Conservation (phyloP, 2,888 invertebrate species). For the Trichogramma evanescens region DNA sequence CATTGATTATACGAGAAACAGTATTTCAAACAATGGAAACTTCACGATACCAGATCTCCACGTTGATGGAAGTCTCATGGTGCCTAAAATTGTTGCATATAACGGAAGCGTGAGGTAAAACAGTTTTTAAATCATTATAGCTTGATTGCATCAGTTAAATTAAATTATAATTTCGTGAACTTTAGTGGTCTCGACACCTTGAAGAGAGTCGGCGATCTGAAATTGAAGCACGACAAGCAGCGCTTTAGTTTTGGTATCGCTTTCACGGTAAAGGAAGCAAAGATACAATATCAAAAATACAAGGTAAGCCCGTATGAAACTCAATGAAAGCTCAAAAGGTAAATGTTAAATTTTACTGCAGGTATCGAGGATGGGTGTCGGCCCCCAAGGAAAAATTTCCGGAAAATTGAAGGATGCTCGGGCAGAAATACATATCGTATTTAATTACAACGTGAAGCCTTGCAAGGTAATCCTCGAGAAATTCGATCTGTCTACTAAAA, state of each 20-base stretch:
- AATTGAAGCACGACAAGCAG: slow-evolving; percentile 19
- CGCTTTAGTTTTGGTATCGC: slow-evolving; percentile 23
- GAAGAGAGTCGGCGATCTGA: slow-evolving; percentile 22
- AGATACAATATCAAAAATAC: slow-evolving; percentile 24
- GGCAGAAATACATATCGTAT: slow-evolving; percentile 14
- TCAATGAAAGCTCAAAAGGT: no score
- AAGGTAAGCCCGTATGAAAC: slow-evolving; percentile 19
- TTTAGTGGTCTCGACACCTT: slow-evolving; percentile 28
- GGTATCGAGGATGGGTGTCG: slow-evolving; percentile 21
- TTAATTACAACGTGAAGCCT: slow-evolving; percentile 24
- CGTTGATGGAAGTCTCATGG: neutral
- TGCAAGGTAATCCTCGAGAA: slow-evolving; percentile 12
- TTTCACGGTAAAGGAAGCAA: slow-evolving; percentile 23
- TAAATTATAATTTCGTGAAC: neutral
- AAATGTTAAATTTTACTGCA: slow-evolving; percentile 6
- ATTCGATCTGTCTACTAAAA: neutral
- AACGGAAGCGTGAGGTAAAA: slow-evolving; percentile 12
- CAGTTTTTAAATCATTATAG: neutral
- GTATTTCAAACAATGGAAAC: slow-evolving; percentile 3
- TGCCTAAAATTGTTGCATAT: slow-evolving; percentile 3
- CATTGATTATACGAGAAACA: slow-evolving; percentile 5
- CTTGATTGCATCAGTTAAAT: neutral
- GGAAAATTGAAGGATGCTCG: slow-evolving; percentile 21
- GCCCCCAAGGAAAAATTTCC: slow-evolving; percentile 18
- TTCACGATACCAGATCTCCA: slow-evolving; percentile 14